Percentiles rank a stretch among this genome's conserved stretches.
These are phyloP conservation scores for Leucania comma DNA, from an alignment of 2,888 invertebrate species.

Conservation along the genomic window DNA sequence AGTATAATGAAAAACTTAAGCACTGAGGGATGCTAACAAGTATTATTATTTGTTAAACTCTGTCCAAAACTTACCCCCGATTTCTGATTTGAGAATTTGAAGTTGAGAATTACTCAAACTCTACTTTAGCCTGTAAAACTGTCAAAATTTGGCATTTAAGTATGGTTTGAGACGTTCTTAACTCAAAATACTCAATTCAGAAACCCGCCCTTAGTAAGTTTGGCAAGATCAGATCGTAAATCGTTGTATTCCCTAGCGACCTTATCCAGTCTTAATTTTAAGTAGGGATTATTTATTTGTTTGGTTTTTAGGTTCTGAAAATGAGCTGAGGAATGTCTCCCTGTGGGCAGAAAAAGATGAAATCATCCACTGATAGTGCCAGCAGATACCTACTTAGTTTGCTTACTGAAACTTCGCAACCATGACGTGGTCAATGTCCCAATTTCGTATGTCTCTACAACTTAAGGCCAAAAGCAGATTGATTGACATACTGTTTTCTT, in stretches of 20 bases:
- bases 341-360: background rate
- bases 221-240: background rate
- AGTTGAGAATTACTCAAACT: no score
- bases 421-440: background rate
- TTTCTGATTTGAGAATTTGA: no score
- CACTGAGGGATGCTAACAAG: background rate
- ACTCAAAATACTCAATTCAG: no score
- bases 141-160: no score
- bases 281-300: slow-evolving; percentile 3
- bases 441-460: background rate
- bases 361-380: background rate
- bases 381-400: background rate
- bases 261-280: slow-evolving; percentile 18
- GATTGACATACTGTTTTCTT: background rate
- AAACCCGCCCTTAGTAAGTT: no score
- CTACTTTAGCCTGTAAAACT: no score
- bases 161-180: no score
- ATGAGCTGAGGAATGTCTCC: background rate
- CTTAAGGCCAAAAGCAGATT: background rate
- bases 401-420: background rate
- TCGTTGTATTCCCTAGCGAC: background rate
- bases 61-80: no score
- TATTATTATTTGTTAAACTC: background rate
- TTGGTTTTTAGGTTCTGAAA: background rate
- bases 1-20: background rate